Evolutionary conservation across 2,888 invertebrate genomes (phyloP).

Genomic region (Dermolepida albohirtum): DNA sequence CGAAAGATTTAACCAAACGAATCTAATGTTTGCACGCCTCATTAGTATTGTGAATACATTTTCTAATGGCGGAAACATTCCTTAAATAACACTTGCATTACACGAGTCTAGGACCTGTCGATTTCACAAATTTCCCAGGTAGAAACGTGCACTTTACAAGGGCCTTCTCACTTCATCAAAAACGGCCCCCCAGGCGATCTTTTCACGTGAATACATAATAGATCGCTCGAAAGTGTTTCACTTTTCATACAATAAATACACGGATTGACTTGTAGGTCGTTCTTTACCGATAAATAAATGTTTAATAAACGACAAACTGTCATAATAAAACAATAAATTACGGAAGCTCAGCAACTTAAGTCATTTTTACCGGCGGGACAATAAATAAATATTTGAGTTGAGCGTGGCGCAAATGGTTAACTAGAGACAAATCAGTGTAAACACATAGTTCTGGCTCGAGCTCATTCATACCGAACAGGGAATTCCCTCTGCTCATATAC

Average conservation of each 20-base stretch:
- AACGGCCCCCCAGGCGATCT: slow-evolving; percentile 1
- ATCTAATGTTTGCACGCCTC: background rate
- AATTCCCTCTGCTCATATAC: slow-evolving; percentile 25
- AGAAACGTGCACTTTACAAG: slow-evolving; percentile 29
- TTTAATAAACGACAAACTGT: slow-evolving; percentile 25
- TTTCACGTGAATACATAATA: slow-evolving; percentile 18
- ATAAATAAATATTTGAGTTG: slow-evolving; percentile 29
- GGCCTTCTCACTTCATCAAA: slow-evolving; percentile 16
- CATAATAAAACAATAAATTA: slow-evolving; percentile 34
- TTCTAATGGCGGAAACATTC: background rate
- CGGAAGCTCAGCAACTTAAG: background rate
- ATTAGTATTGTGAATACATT: background rate
- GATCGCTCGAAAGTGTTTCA: slow-evolving; percentile 7
- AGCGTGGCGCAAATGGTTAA: slow-evolving; percentile 12
- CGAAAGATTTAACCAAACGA: no score
- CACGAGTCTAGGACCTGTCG: slow-evolving; percentile 26
- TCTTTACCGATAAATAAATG: background rate
- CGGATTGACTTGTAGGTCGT: background rate
- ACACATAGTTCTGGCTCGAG: slow-evolving; percentile 24
- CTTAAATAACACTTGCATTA: slow-evolving; percentile 27
- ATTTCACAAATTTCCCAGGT: slow-evolving; percentile 34
- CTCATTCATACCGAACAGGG: slow-evolving; percentile 37
- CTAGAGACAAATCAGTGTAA: slow-evolving; percentile 22
- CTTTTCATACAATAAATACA: slow-evolving; percentile 26
- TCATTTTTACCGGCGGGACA: slow-evolving; percentile 16